These are phyloP conservation scores for Suncus etruscus DNA, from an alignment of 2,113 vertebrate species.

Conservation along the genomic window DNA sequence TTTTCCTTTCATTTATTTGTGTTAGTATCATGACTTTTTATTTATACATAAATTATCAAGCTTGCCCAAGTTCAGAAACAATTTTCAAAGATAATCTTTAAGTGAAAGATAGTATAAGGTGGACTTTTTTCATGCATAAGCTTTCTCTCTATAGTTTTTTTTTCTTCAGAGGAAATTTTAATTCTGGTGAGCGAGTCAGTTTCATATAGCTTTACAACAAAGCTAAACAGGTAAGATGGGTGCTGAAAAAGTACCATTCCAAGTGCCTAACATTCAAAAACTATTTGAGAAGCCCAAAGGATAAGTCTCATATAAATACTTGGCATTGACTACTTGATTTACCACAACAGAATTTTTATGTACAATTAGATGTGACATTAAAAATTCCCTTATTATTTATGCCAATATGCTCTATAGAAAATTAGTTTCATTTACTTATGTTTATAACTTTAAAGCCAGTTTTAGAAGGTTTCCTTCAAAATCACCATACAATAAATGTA, in stretches of 20 bases:
- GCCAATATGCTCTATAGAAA: slow-evolving; percentile 30
- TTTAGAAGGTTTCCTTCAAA: slow-evolving; percentile 54
- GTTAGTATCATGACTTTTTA: background rate
- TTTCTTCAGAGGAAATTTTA: slow-evolving; percentile 25
- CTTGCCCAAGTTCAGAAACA: slow-evolving; percentile 10
- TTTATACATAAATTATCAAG: background rate
- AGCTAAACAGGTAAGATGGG: background rate
- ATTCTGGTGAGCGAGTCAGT: background rate
- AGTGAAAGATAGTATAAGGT: background rate
- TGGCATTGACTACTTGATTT: background rate
- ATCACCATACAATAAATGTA: slow-evolving; percentile 51
- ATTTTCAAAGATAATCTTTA: background rate
- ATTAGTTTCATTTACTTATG: slow-evolving; percentile 21
- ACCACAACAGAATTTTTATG: slow-evolving; percentile 33
- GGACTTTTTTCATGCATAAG: background rate
- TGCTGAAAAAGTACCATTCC: slow-evolving; percentile 36
- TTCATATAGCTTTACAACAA: slow-evolving; percentile 16
- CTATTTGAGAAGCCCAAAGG: slow-evolving; percentile 16
- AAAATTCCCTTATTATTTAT: background rate
- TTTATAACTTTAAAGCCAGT: slow-evolving; percentile 41
- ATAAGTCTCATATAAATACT: background rate
- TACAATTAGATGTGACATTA: slow-evolving; percentile 22
- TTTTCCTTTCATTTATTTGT: background rate
- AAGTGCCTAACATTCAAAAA: slow-evolving; percentile 21
- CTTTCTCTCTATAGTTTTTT: slow-evolving; percentile 4